Evolutionary conservation across 2,113 vertebrate genomes (phyloP), one percentile per base, ranked within the genome.

Genomic region (Heloderma charlesbogerti): DNA sequence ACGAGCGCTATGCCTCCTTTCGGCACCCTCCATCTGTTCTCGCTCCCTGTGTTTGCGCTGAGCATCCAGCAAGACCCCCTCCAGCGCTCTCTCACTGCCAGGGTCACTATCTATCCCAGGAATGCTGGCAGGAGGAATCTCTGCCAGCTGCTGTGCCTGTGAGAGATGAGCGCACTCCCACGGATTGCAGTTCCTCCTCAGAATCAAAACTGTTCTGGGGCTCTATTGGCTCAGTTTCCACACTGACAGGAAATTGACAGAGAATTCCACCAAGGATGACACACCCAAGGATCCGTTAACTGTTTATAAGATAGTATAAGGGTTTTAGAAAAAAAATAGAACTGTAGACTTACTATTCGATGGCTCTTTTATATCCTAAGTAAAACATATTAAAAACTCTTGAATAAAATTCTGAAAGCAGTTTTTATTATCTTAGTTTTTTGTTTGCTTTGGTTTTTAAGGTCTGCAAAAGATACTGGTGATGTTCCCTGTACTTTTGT

Each of bases 401-500:
- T 8, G 40, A 72, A 25, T 90, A 15, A 34, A 51, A 89, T 77
- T 15, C 9, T 77, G 72, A 72, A 75, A 45, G 27, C 67, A 37
- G 10, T 6, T 51, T 91, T 74, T 85, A 13, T 0, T 45, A 16
- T 63, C 25, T 69, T 37, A 93, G 0, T 79, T 31, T 63, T n/a
- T 92, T 92, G 94, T 87, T 37, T 67, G 1, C 7, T 89, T 34
- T 75, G 60, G 27, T 40, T 93, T 94, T 95, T 87, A 94, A 98
- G 98, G 69, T 77, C 93, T 60, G 94, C 94, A 91, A 91, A 54
- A 81, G 86, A 88, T 63, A 1, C 63, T 51, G 94, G 95, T 93
- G 29, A 51, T 79, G 29, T 12, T 85, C 75, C 85, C 83, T 95
- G 92, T 69, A 43, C 51, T 84, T 91, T 90, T 13, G 69, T 96